These are phyloP conservation scores for Anthonomus grandis DNA, from an alignment of 1,140 invertebrate species.

Conservation along the genomic window DNA sequence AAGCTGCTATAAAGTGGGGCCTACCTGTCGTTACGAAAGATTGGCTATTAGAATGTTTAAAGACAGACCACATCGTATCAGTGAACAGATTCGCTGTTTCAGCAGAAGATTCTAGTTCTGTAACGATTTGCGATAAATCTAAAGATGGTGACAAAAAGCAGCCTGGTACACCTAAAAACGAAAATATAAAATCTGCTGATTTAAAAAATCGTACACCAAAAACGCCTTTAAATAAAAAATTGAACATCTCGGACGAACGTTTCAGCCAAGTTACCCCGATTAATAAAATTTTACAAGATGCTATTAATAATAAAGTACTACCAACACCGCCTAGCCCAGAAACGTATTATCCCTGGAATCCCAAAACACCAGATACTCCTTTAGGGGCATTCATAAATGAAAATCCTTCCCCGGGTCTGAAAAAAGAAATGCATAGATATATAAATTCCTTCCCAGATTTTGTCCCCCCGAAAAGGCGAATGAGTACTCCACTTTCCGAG, in stretches of 20 bases:
- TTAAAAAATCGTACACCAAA: conserved; percentile 1
- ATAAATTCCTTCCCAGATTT: conserved; percentile 51
- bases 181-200: no score
- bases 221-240: conserved; percentile 21
- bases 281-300: conserved; percentile 40
- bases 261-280: conserved; percentile 44
- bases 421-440: conserved; percentile 53
- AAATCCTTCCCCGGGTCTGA: conserved; percentile 53
- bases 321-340: conserved; percentile 24
- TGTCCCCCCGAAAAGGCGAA: conserved; percentile 45
- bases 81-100: background rate
- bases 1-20: conserved; percentile 79
- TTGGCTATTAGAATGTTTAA: conserved; percentile 74
- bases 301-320: conserved; percentile 33
- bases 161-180: conserved; percentile 34
- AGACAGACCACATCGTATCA: conserved; percentile 45
- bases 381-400: conserved; percentile 49
- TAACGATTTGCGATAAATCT: background rate
- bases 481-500: conserved; percentile 56
- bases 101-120: background rate
- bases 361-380: conserved; percentile 56
- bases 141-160: background rate
- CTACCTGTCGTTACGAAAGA: conserved; percentile 68
- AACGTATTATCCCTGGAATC: conserved; percentile 42
- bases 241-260: conserved; percentile 10